Percentiles rank a stretch among this genome's conserved stretches.
Evolutionary conservation across 1,140 invertebrate species (phyloP).

Genomic region (Psix sp.): DNA sequence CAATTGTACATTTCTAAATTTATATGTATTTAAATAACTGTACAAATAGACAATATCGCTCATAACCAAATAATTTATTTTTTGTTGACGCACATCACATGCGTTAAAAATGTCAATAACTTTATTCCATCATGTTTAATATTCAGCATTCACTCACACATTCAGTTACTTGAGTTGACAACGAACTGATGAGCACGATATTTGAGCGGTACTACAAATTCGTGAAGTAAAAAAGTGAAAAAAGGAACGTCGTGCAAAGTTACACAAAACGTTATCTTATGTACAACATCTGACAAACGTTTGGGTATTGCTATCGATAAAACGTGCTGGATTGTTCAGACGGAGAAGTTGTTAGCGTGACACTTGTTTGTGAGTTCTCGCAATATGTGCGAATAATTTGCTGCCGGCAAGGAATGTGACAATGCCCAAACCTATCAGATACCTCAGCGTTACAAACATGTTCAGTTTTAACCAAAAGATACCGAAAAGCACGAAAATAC

Average conservation of each 20-base stretch:
- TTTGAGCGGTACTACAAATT: background rate
- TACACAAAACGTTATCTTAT: slow-evolving; percentile 6
- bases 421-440: slow-evolving; percentile 87
- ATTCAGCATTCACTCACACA: slow-evolving; percentile 26
- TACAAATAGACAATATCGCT: slow-evolving; percentile 41
- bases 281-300: slow-evolving; percentile 11
- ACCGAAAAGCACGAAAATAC: slow-evolving; percentile 91
- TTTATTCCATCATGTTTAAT: too few relatives aligned
- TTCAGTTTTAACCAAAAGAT: slow-evolving; percentile 94
- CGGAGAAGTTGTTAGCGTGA: slow-evolving; percentile 23
- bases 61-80: slow-evolving; percentile 21
- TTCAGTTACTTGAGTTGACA: slow-evolving; percentile 7
- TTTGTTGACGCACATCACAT: background rate
- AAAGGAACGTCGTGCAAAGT: slow-evolving; percentile 17
- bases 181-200: slow-evolving; percentile 16
- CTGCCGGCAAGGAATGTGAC: slow-evolving; percentile 96
- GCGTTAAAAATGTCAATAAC: background rate
- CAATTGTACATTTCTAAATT: slow-evolving; percentile 10
- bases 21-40: slow-evolving; percentile 42
- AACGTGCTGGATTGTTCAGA: background rate
- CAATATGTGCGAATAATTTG: slow-evolving; percentile 87
- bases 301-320: slow-evolving; percentile 3
- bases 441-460: slow-evolving; percentile 97
- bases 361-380: slow-evolving; percentile 74
- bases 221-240: slow-evolving; percentile 27